These are phyloP conservation scores for Brevimyrus niger DNA, from an alignment of 2,113 vertebrate species.

Conservation along the genomic window DNA sequence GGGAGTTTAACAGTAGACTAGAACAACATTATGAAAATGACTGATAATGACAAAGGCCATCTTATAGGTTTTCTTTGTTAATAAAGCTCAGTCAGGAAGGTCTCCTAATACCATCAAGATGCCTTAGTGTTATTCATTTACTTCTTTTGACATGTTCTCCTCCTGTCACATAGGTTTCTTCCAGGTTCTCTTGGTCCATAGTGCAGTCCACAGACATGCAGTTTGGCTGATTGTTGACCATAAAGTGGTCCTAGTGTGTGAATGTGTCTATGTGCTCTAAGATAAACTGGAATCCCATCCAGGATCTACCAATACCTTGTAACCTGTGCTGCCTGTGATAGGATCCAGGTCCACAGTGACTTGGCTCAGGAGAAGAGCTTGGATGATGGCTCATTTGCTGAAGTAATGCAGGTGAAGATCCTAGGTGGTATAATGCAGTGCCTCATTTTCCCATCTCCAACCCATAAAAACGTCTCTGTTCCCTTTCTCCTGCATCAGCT, in stretches of 20 bases:
- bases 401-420: background rate
- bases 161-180: background rate
- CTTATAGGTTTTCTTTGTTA: no score
- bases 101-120: background rate
- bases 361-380: background rate
- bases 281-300: background rate
- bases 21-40: background rate
- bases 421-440: background rate
- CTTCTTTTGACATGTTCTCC: background rate
- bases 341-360: background rate
- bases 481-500: constrained; percentile 48
- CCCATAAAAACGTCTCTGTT: background rate
- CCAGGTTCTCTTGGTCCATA: background rate
- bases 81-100: background rate
- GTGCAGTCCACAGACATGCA: background rate
- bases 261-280: background rate
- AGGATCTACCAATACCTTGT: background rate
- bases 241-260: background rate
- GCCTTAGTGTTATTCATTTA: background rate
- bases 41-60: background rate
- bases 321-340: background rate
- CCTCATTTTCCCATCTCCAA: background rate
- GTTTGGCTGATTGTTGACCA: background rate
- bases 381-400: background rate
- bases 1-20: background rate